Percentiles rank a stretch among this genome's conserved stretches.
Evolutionary conservation across 2,888 invertebrate genomes (phyloP).

Genomic region (Ophion ellenae): DNA sequence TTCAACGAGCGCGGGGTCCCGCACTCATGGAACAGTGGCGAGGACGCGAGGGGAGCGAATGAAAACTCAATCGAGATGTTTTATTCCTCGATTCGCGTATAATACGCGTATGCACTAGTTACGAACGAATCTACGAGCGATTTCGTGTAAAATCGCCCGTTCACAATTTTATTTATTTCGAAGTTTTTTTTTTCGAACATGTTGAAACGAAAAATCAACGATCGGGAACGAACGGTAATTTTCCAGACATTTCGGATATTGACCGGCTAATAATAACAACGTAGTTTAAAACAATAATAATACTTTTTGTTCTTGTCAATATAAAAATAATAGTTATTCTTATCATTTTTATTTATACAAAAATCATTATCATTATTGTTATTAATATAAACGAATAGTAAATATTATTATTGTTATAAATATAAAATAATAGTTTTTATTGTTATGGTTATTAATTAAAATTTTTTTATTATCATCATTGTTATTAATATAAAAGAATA

Average conservation of each 20-base stretch:
- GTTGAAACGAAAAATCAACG: background rate
- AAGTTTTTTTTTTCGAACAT: background rate
- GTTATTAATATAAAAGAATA: background rate
- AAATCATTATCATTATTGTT: too few relatives aligned
- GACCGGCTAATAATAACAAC: background rate
- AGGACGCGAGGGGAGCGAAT: background rate
- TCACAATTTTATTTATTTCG: background rate
- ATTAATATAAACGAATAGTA: too few relatives aligned
- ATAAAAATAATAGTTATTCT: too few relatives aligned
- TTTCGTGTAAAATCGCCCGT: background rate
- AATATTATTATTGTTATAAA: too few relatives aligned
- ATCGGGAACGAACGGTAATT: background rate
- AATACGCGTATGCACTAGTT: background rate
- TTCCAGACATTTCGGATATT: background rate
- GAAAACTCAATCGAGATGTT: slow-evolving; percentile 33
- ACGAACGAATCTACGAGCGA: background rate
- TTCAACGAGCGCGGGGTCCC: slow-evolving; percentile 52
- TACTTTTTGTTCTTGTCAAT: background rate
- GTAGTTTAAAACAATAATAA: too few relatives aligned
- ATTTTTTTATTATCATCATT: too few relatives aligned
- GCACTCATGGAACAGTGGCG: slow-evolving; percentile 1
- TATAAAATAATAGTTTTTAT: too few relatives aligned
- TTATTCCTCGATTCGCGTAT: slow-evolving; percentile 28
- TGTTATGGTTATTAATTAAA: background rate
- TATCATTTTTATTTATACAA: too few relatives aligned